Base-by-base conservation (phyloP, 1,140 invertebrate species). In the Monomorium pharaonis region DNA sequence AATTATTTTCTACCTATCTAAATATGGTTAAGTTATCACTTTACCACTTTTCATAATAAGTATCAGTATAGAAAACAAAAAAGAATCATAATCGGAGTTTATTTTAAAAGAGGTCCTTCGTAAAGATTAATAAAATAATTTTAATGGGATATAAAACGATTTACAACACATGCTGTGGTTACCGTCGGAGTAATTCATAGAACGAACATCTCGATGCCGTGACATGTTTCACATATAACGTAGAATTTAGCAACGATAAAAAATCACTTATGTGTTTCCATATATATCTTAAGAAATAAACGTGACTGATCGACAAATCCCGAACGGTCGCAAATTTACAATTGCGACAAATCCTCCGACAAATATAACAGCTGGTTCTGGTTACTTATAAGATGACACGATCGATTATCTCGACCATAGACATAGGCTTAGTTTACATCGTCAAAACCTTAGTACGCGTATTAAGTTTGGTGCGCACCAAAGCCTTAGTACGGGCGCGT, bases 121-220 rank as follows among this genome's bases (percentile, higher is more conserved):
- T 14, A 24, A 49, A 0, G 7, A 14, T 33, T 16, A 63, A 7
- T 21, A 47, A 21, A 63, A 37, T 37, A n/a, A n/a, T 27, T 63
- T 67, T n/a, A 4, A 10, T 16, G 42, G 21, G 14, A 37, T 14
- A 24, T 16, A 37, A 54, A 42, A 1, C 3, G 4, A 80, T 65
- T 51, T 30, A 33, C 24, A 30, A 51, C 21, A n/a, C 63, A 78
- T 54, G 21, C 9, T 37, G 33, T 16, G 70, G 1, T 30, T 94
- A 96, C 96, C 96, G 90, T 98, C 97, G 14, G 96, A 96, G 94
- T 97, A 97, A 91, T 97, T 97, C 95, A 97, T 97, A 85, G 96
- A 96, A 77, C 97, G 95, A 60, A 98, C 96, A 93, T 97, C 97
- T 84, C 97, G 95, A 94, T 98, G 97, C 21, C 97, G 97, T 83